phyloP scores from a whole-genome alignment of 2,888 invertebrate genomes.

The Plagodis dolabraria region DNA sequence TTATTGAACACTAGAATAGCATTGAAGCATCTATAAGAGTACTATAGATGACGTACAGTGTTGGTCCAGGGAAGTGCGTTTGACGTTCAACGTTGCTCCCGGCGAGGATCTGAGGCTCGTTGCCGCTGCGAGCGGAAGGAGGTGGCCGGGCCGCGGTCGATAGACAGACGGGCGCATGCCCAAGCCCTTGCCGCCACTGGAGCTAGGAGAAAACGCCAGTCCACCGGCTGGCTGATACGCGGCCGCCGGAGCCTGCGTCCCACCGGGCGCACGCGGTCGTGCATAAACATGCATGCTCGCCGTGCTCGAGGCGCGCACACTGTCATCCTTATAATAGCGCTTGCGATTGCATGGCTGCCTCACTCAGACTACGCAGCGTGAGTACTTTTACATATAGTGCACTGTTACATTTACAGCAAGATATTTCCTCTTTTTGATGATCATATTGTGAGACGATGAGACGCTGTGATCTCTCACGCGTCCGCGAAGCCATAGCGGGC shows the following conservation, averaged over 20 bases:
- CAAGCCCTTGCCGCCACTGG: slow-evolving; percentile 54
- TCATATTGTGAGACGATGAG: slow-evolving; percentile 33
- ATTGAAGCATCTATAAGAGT: slow-evolving; percentile 22
- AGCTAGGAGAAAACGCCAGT: slow-evolving; percentile 58
- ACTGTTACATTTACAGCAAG: slow-evolving; percentile 18
- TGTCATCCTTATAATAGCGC: slow-evolving; percentile 69
- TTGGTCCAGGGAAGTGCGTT: slow-evolving; percentile 56
- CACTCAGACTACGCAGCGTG: slow-evolving; percentile 72
- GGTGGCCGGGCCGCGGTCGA: slow-evolving; percentile 69
- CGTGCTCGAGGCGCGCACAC: slow-evolving; percentile 72
- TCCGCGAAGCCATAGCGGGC: slow-evolving; percentile 59
- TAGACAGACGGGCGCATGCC: slow-evolving; percentile 68
- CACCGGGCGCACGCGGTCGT: slow-evolving; percentile 58
- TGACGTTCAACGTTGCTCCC: slow-evolving; percentile 66
- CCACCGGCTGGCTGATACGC: slow-evolving; percentile 71
- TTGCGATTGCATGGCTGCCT: slow-evolving; percentile 70
- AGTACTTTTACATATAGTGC: slow-evolving; percentile 50
- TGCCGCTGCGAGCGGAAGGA: slow-evolving; percentile 55
- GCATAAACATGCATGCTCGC: slow-evolving; percentile 65
- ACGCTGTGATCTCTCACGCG: slow-evolving; percentile 40
- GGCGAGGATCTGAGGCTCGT: slow-evolving; percentile 54
- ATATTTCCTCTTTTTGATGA: slow-evolving; percentile 30
- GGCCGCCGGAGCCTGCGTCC: slow-evolving; percentile 72
- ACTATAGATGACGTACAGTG: slow-evolving; percentile 47
- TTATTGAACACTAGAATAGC: slow-evolving; percentile 2